Evolutionary conservation across 2,888 invertebrate species (phyloP), one percentile per base, ranked within the genome.

Genomic region (Aplocera efformata): DNA sequence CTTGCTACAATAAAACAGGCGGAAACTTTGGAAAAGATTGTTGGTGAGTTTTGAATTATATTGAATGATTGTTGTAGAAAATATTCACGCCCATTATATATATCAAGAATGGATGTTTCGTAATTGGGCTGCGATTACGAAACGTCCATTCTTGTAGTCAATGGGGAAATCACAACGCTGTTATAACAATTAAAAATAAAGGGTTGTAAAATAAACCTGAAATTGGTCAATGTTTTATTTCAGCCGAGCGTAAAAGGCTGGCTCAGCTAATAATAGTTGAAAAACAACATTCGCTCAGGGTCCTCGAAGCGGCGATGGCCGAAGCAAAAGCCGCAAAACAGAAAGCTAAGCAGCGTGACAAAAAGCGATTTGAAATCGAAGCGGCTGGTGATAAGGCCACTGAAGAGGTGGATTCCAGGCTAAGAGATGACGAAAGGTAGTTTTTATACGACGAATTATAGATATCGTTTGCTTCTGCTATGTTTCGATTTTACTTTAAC

Each of bases 1-100:
- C 83, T 89, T 71, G 90, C 90, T 4, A 72, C 83, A 0, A 50
- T 88, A 7, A 89, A 86, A 53, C 88, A 88, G 48, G 84, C 86
- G 0, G 88, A 88, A 56, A 89, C 88, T 32, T 67, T 88, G 70
- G 86, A 89, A 46, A 89, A 88, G 48, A 79, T 84, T 56, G 58
- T 82, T 46, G 82, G 84, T 82, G 42, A 58, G 72, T 60, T 2
- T 6, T 6, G 32, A 23, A 9, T 10, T 9, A 5, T 20, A 6
- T 3, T 8, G 25, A 9, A 9, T 6, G 4, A 8, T 9, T 27
- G 10, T 11, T 7, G 13, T 17, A n/a, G n/a, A n/a, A n/a, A n/a
- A n/a, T n/a, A n/a, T n/a, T n/a, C n/a, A n/a, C n/a, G n/a, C n/a
- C n/a, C n/a, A n/a, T n/a, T n/a, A n/a, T n/a, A n/a, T n/a, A n/a